Conservation (phyloP, 2,888 invertebrate genomes). For the Caradrina clavipalpis region DNA sequence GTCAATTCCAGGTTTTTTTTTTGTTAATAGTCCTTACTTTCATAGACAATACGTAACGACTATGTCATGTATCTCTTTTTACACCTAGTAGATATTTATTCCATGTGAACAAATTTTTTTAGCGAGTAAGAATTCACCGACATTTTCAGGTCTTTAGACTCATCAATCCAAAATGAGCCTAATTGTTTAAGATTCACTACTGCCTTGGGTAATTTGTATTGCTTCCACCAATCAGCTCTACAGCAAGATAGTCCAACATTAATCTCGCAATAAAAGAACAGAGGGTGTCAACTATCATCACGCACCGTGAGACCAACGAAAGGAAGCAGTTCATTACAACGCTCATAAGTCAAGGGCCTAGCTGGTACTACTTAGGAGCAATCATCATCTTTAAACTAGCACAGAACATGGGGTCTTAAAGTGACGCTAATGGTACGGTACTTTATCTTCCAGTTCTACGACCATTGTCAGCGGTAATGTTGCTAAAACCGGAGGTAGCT, state of each 20-base stretch:
- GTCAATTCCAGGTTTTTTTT: no score
- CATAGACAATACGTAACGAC: no score
- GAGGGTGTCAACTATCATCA: conserved; percentile 46
- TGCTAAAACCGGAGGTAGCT: neutral
- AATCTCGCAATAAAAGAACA: conserved; percentile 49
- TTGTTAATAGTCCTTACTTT: no score
- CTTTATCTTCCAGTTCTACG: conserved; percentile 4
- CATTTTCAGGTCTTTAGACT: no score
- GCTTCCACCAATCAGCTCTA: neutral
- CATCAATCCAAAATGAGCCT: neutral
- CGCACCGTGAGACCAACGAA: conserved; percentile 42
- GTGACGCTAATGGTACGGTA: conserved; percentile 21
- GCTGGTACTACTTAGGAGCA: conserved; percentile 47
- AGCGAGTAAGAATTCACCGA: no score
- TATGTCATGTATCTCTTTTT: no score
- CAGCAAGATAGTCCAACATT: conserved; percentile 7
- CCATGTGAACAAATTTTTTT: no score
- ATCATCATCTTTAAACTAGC: conserved; percentile 55
- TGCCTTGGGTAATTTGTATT: neutral
- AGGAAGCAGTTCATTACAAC: conserved; percentile 51
- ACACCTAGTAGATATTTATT: no score
- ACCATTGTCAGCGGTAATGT: neutral
- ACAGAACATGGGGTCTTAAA: conserved; percentile 46
- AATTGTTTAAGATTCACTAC: neutral
- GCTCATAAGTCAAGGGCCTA: conserved; percentile 57